A percentile compares a stretch with the other conserved stretches of the same genome.
Evolutionary conservation across 64 coral and sea anemone genomes (phyloP).

Genomic region (Orbicella faveolata): DNA sequence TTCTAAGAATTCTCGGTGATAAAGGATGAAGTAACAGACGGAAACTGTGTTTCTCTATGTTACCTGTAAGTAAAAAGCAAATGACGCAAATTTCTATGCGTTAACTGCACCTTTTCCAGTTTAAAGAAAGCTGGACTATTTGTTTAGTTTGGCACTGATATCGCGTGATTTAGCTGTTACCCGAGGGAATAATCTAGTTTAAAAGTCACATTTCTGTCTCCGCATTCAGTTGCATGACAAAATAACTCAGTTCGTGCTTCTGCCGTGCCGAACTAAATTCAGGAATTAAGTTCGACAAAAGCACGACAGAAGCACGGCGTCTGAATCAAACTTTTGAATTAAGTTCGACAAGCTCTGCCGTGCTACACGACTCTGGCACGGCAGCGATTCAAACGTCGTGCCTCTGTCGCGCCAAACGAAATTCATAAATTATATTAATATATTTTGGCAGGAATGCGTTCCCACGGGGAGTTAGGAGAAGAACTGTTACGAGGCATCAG

Average conservation of each 20-base stretch:
- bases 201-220: not conserved
- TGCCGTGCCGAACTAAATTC: slow-evolving; percentile 24
- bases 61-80: not conserved
- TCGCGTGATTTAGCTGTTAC: not conserved
- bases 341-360: too few relatives aligned
- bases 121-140: not conserved
- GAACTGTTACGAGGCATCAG: too few relatives aligned
- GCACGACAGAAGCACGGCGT: slow-evolving; percentile 1
- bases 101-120: not conserved
- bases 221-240: too few relatives aligned
- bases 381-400: too few relatives aligned
- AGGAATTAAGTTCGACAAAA: slow-evolving; percentile 9
- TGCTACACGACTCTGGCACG: too few relatives aligned
- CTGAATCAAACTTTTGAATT: too few relatives aligned
- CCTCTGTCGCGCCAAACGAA: too few relatives aligned
- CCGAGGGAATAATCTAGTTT: not conserved
- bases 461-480: too few relatives aligned
- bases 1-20: not conserved
- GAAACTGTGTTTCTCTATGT: not conserved
- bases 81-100: too few relatives aligned
- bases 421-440: too few relatives aligned
- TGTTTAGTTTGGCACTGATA: not conserved
- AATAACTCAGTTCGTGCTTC: not conserved
- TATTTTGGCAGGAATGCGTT: too few relatives aligned
- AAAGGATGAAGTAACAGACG: too few relatives aligned